These are phyloP conservation scores for Bradypodion pumilum DNA, from an alignment of 2,797 vertebrate species.

Conservation along the genomic window DNA sequence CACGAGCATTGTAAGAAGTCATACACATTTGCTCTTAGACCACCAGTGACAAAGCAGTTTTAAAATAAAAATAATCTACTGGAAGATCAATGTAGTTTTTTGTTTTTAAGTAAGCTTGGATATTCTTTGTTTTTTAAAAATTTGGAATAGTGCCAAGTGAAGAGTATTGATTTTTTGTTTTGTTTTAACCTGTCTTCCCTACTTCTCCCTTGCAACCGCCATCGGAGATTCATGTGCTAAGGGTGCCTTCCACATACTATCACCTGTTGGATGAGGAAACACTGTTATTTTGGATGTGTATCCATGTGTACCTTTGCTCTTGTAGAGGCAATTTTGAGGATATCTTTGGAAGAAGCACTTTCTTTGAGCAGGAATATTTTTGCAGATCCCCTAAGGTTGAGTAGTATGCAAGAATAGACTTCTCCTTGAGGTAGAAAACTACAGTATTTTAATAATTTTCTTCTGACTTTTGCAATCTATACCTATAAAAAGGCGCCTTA, in stretches of 20 bases:
- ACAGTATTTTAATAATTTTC: no score
- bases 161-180: no score
- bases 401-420: not conserved
- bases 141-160: no score
- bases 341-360: not conserved
- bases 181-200: not conserved
- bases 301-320: not conserved
- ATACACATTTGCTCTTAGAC: conserved; percentile 51
- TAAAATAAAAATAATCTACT: conserved; percentile 60
- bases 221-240: not conserved
- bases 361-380: not conserved
- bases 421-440: not conserved
- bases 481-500: no score
- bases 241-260: not conserved
- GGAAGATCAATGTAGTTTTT: not conserved
- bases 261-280: not conserved
- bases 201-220: not conserved
- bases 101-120: no score
- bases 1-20: conserved; percentile 58
- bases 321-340: not conserved
- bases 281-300: not conserved
- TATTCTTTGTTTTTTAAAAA: no score
- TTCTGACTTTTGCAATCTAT: no score
- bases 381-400: not conserved
- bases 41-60: conserved; percentile 54